Percentiles rank a stretch among this genome's conserved stretches.
Conservation (phyloP, 2,113 vertebrate species). For the Daphoenositta chrysoptera region DNA sequence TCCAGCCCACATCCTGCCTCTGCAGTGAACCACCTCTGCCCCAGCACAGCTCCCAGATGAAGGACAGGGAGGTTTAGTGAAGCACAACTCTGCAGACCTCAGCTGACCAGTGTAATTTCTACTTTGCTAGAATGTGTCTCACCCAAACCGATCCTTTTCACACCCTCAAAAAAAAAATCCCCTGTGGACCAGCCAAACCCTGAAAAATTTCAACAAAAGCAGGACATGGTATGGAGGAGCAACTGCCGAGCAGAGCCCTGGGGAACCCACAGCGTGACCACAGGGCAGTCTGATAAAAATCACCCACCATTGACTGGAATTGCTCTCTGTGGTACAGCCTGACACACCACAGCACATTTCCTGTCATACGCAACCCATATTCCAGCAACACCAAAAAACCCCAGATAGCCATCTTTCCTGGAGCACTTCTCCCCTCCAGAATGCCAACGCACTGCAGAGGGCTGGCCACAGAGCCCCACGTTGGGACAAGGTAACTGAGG, state of each 20-base stretch:
- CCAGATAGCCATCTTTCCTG: not conserved
- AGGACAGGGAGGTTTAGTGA: not conserved
- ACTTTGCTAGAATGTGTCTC: not conserved
- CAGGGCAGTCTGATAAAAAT: constrained; percentile 12
- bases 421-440: not conserved
- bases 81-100: not conserved
- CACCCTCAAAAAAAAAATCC: not conserved
- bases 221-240: not conserved
- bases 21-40: not conserved
- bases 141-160: not conserved
- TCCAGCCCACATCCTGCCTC: not conserved
- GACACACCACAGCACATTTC: constrained; percentile 47
- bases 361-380: not conserved
- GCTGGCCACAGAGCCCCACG: fast-evolving
- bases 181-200: not conserved
- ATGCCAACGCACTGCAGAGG: not conserved
- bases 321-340: not conserved
- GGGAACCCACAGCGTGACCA: not conserved
- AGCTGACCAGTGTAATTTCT: not conserved
- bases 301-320: constrained; percentile 10
- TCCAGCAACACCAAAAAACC: not conserved
- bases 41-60: not conserved
- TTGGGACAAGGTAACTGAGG: not conserved
- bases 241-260: not conserved
- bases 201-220: not conserved